Evolutionary conservation across 2,797 vertebrate genomes (phyloP).

Genomic region (Leptatherina wallacei): DNA sequence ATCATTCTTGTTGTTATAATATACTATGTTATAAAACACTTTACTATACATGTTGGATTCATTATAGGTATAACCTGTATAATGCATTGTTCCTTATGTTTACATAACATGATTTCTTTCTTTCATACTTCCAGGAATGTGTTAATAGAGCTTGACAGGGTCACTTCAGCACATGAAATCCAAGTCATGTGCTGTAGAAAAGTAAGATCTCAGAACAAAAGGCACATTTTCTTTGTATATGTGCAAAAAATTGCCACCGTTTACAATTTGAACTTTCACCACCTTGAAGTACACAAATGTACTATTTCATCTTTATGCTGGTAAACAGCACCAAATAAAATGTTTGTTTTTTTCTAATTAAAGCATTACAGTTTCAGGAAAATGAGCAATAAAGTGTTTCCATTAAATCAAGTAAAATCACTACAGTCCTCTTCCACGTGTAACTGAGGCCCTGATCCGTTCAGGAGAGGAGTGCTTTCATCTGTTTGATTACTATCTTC

Average conservation of each 20-base stretch:
- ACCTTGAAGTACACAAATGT: background rate
- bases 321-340: background rate
- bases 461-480: conserved; percentile 69
- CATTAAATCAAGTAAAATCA: background rate
- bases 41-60: background rate
- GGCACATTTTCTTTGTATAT: conserved; percentile 18
- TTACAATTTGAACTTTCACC: background rate
- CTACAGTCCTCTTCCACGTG: background rate
- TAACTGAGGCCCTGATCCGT: conserved; percentile 22
- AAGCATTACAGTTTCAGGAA: background rate
- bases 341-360: background rate
- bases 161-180: conserved; percentile 21
- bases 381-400: background rate
- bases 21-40: background rate
- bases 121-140: conserved; percentile 7
- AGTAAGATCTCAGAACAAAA: conserved; percentile 33
- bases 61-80: background rate
- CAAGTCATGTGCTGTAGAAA: conserved; percentile 31
- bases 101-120: background rate
- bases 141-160: background rate
- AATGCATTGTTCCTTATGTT: background rate
- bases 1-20: background rate
- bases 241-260: conserved; percentile 9
- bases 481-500: conserved; percentile 18
- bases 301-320: background rate